phyloP scores from a whole-genome alignment of 2,888 invertebrate genomes.

The Neria commutata region DNA sequence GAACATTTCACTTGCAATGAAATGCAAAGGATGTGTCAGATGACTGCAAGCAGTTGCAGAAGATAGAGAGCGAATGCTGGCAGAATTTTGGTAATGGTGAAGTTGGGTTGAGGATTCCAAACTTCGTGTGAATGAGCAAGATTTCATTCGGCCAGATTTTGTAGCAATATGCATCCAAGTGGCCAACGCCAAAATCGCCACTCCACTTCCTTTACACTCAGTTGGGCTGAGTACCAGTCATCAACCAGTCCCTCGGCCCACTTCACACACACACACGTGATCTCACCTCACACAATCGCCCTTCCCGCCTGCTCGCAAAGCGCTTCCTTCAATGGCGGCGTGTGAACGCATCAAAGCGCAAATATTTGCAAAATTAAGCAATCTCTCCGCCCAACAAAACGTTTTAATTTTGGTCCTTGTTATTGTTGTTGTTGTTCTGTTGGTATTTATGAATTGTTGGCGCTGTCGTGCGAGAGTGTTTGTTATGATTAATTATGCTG shows the following conservation, averaged over 20 bases:
- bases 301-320: neutral
- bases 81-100: too few relatives aligned
- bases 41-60: too few relatives aligned
- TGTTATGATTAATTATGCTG: neutral
- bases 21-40: too few relatives aligned
- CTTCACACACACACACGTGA: neutral
- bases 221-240: neutral
- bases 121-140: too few relatives aligned
- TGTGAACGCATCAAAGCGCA: neutral
- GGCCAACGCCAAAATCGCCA: too few relatives aligned
- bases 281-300: neutral
- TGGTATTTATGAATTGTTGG: conserved; percentile 2
- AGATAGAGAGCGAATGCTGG: too few relatives aligned
- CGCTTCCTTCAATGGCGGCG: neutral
- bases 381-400: neutral
- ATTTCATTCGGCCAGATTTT: too few relatives aligned
- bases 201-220: too few relatives aligned
- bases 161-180: too few relatives aligned
- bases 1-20: too few relatives aligned
- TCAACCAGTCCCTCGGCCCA: neutral
- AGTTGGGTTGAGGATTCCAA: too few relatives aligned
- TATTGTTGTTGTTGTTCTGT: neutral
- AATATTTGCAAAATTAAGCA: neutral
- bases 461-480: conserved; percentile 2
- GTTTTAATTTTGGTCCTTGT: neutral